Percentiles rank a stretch among this genome's conserved stretches.
Conservation (phyloP, 2,888 invertebrate genomes). For the Argyresthia albistria region DNA sequence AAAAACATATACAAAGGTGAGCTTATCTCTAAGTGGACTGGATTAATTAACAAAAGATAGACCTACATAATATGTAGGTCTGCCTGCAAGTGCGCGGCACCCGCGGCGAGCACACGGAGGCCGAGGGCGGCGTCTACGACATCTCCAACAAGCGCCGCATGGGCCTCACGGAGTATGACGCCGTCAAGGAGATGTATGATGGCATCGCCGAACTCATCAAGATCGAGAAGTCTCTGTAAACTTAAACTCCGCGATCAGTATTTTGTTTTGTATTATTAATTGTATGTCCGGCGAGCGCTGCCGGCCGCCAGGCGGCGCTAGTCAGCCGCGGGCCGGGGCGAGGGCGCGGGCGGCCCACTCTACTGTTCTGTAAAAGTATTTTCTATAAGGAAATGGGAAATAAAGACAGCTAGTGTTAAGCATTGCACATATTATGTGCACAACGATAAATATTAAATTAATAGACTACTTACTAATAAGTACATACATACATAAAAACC, state of each 20-base stretch:
- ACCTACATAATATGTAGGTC: too few relatives aligned
- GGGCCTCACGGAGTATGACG: conserved; percentile 96
- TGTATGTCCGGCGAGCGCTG: conserved; percentile 61
- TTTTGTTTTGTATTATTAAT: conserved; percentile 65
- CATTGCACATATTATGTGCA: too few relatives aligned
- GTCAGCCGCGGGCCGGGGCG: too few relatives aligned
- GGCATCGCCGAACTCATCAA: conserved; percentile 96
- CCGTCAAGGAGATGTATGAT: conserved; percentile 97
- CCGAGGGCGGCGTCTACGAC: conserved; percentile 96
- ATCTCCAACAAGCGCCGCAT: conserved; percentile 98
- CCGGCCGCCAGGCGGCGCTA: conserved; percentile 47
- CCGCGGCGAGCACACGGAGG: conserved; percentile 96
- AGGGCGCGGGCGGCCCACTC: conserved; percentile 49
- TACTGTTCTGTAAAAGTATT: conserved; percentile 64
- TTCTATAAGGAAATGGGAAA: conserved; percentile 72
- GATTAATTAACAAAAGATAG: too few relatives aligned
- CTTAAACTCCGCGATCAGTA: conserved; percentile 61
- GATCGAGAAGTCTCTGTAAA: conserved; percentile 91
- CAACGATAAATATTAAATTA: too few relatives aligned
- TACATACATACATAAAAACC: too few relatives aligned
- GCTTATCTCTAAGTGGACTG: too few relatives aligned
- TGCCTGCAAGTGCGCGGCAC: conserved; percentile 93
- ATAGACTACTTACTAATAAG: too few relatives aligned
- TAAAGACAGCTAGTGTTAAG: conserved; percentile 73
- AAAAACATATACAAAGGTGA: too few relatives aligned